Conservation (phyloP, 2,113 vertebrate species). For the Pica pica region DNA sequence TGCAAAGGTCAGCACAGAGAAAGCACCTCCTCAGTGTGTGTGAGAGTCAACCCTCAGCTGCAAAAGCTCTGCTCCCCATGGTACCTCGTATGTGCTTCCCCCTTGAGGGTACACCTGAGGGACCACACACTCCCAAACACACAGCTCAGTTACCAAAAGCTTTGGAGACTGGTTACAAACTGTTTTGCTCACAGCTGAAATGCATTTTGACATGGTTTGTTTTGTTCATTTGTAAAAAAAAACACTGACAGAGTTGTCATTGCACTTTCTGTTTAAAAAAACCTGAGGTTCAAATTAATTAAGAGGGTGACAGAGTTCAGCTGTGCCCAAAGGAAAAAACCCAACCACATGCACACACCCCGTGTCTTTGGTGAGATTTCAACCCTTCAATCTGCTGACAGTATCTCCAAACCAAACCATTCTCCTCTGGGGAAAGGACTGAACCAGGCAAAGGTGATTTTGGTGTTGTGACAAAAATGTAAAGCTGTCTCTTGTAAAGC, state of each 20-base stretch:
- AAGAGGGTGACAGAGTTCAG: background rate
- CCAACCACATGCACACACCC: background rate
- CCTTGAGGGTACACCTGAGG: fast-evolving
- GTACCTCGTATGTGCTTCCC: fast-evolving
- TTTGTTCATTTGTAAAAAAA: background rate
- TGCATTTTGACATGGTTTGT: background rate
- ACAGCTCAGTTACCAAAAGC: background rate
- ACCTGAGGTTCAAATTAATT: background rate
- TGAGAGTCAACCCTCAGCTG: fast-evolving
- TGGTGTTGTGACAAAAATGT: background rate
- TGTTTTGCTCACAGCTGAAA: background rate
- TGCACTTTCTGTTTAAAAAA: background rate
- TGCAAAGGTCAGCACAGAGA: background rate
- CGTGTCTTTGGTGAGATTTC: background rate
- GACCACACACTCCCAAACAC: background rate
- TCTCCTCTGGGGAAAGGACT: background rate
- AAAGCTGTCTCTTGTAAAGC: background rate
- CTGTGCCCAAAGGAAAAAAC: background rate
- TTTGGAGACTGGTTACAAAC: background rate
- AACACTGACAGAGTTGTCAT: background rate
- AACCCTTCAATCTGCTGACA: background rate
- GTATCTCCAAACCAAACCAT: background rate
- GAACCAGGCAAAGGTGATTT: background rate
- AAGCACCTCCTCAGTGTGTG: background rate
- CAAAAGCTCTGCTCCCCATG: background rate